These are phyloP conservation scores for Strigamia crassipes DNA, from an alignment of 2,888 invertebrate genomes.

Conservation along the genomic window DNA sequence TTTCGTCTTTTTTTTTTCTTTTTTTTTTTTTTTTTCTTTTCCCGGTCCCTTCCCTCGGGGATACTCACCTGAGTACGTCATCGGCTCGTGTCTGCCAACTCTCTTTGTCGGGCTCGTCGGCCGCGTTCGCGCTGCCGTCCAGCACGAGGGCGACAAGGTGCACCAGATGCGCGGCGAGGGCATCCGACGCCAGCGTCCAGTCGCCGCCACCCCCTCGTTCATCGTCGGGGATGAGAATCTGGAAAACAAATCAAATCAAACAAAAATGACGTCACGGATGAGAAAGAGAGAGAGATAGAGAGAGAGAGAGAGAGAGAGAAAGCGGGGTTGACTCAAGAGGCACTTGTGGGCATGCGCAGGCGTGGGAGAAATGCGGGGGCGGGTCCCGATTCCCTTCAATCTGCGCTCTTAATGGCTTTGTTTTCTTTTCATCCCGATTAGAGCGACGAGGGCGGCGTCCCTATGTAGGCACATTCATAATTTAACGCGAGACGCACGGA, in stretches of 20 bases:
- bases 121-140: not conserved
- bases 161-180: constrained; percentile 55
- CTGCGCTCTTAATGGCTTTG: constrained; percentile 42
- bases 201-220: constrained; percentile 49
- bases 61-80: constrained; percentile 58
- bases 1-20: too few relatives aligned
- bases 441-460: constrained; percentile 40
- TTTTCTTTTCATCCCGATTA: constrained; percentile 40
- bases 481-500: constrained; percentile 33
- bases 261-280: constrained; percentile 41
- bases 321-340: constrained; percentile 3
- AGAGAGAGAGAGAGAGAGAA: not conserved
- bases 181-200: constrained; percentile 57
- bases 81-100: constrained; percentile 50
- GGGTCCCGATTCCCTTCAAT: constrained; percentile 32
- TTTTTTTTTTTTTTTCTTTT: too few relatives aligned
- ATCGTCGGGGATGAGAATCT: constrained; percentile 57
- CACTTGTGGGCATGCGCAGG: constrained; percentile 43
- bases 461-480: constrained; percentile 35
- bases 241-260: constrained; percentile 48
- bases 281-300: too few relatives aligned
- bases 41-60: not conserved
- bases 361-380: constrained; percentile 34
- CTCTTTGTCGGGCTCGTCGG: constrained; percentile 21
- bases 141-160: constrained; percentile 44